Percentiles rank a stretch among this genome's conserved stretches.
These are phyloP conservation scores for Sylvilagus bachmani DNA, from an alignment of 2,113 vertebrate genomes.

Conservation along the genomic window DNA sequence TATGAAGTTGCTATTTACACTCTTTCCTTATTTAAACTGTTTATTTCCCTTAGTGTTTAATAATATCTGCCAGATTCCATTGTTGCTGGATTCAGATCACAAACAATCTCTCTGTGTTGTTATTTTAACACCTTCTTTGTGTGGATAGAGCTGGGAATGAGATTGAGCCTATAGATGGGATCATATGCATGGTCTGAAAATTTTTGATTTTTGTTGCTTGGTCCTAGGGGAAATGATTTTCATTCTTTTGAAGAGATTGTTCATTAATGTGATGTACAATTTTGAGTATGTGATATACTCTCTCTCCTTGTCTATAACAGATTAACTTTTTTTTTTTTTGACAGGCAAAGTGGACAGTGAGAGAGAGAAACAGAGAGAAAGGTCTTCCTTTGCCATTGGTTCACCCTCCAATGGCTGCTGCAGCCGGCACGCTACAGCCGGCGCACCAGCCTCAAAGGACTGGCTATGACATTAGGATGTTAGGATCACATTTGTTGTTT, in stretches of 20 bases:
- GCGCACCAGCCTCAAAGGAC: background rate
- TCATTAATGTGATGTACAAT: constrained; percentile 32
- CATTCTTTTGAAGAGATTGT: background rate
- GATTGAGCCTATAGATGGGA: background rate
- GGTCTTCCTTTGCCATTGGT: too few relatives aligned
- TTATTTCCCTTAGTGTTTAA: background rate
- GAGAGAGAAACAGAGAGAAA: too few relatives aligned
- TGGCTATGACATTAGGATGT: background rate
- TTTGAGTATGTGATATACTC: constrained; percentile 22
- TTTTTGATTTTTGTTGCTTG: background rate
- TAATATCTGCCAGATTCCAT: background rate
- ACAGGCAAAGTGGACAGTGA: too few relatives aligned
- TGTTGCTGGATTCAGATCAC: background rate
- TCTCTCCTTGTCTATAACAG: background rate
- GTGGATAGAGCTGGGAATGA: background rate
- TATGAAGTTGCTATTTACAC: background rate
- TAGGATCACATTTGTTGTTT: background rate
- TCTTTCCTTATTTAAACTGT: background rate
- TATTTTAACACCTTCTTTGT: background rate
- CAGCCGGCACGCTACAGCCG: too few relatives aligned
- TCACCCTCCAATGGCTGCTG: too few relatives aligned
- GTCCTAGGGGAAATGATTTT: background rate
- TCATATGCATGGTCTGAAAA: background rate
- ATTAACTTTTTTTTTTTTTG: too few relatives aligned
- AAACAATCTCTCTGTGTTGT: background rate